Base-by-base conservation (phyloP, 2,113 vertebrate genomes). In the Astur gentilis region DNA sequence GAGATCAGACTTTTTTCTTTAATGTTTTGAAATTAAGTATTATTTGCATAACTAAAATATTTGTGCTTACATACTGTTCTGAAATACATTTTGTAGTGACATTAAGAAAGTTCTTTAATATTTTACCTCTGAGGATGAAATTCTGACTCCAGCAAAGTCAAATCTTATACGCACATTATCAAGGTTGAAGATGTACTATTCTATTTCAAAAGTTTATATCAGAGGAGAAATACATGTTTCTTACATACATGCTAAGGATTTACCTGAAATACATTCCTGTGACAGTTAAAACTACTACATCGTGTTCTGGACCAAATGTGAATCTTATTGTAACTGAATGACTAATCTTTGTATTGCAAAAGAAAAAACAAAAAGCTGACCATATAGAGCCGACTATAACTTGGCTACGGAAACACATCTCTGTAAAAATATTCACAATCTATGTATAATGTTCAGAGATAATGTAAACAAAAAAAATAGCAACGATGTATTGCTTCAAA, bases 21-120 rank as follows among this genome's bases (percentile, higher is more conserved):
- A 91, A 57, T 38, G 83, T 86, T 90, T 77, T 76, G 64, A 66
- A 91, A 92, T 66, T 32, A 87, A 70, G 12, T 79, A 57, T 67
- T 19, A 76, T 95, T 91, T 95, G 76, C 90, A 80, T 88, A 93
- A 57, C 60, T 93, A 65, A 96, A 96, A 92, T 91, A 73, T 88
- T 89, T 77, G 45, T 78, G 47, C 15, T 65, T 76, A 96, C 89
- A 93, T 76, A 44, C 2, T 52, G 16, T 87, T 91, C 67, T 87
- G 32, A 87, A 87, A 92, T 87, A 82, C 16, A 82, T 71, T 91
- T 94, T 90, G 19, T 64, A 64, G 25, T 0, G 1, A 87, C 0
- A 2, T 40, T 90, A 69, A 83, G 44, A 92, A 87, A 44, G 44
- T 87, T 90, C 27, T 93, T 91, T 40, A 65, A 4, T 84, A 52